Conservation (phyloP, 1,140 invertebrate genomes). For the Elymnias hypermnestra region DNA sequence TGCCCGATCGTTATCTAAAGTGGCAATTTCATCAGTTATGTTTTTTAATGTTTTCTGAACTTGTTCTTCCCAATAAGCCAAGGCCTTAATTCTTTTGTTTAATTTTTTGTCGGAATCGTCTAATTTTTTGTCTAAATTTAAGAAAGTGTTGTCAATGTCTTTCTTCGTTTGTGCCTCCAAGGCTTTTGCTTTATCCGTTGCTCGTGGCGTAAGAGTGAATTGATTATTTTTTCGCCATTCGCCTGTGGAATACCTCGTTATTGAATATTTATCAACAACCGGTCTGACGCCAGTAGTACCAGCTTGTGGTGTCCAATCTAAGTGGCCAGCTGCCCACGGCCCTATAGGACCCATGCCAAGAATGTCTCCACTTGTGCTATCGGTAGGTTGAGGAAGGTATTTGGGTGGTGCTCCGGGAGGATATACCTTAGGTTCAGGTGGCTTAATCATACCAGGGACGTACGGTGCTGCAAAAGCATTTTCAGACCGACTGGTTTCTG, state of each 20-base stretch:
- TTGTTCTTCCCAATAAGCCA: constrained; percentile 81
- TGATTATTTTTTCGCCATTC: constrained; percentile 82
- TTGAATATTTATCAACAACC: constrained; percentile 84
- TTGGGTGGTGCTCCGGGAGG: constrained; percentile 49
- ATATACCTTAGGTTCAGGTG: constrained; percentile 43
- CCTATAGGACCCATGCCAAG: constrained; percentile 72
- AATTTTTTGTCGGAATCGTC: constrained; percentile 78
- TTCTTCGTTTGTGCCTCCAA: constrained; percentile 38
- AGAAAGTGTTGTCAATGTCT: constrained; percentile 64
- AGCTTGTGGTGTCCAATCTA: constrained; percentile 81
- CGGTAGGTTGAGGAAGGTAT: constrained; percentile 58
- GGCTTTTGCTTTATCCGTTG: constrained; percentile 46
- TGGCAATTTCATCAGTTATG: constrained; percentile 81
- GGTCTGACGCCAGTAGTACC: constrained; percentile 83
- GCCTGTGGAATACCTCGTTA: constrained; percentile 81
- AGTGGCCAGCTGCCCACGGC: constrained; percentile 83
- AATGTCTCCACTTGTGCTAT: constrained; percentile 59
- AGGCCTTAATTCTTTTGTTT: constrained; percentile 76
- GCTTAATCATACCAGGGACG: constrained; percentile 48
- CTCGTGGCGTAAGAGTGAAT: constrained; percentile 39
- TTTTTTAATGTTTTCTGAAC: constrained; percentile 78
- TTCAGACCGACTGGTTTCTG: constrained; percentile 15
- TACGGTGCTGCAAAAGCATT: constrained; percentile 41
- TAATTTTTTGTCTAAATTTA: constrained; percentile 78
- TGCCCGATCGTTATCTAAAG: constrained; percentile 78